Evolutionary conservation across 2,113 vertebrate species (phyloP), one percentile per base, ranked within the genome.

Genomic region (Balaeniceps rex): DNA sequence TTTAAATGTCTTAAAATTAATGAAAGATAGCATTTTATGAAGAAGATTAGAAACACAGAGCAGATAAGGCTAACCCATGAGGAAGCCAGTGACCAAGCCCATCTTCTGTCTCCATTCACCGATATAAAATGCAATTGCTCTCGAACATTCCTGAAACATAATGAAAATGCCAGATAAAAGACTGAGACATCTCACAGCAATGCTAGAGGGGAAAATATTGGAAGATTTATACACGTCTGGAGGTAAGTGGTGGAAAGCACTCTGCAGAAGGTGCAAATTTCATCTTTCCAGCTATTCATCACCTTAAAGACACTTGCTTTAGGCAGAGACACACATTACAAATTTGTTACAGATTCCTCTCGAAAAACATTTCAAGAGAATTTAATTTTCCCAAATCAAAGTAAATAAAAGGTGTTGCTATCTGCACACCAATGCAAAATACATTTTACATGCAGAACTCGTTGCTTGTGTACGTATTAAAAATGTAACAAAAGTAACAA

Each of bases 271-370:
- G 95, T 93, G 95, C 93, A 94, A 94, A 88, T 88, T 91, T 96
- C 85, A 93, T 96, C 95, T 96, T 80, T 47, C 68, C 63, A 65
- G 88, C 91, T 60, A 96, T 97, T 96, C 77, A 97, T 97, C 97
- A 97, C 94, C 91, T 91, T 96, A 88, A 92, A 96, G 92, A 97
- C 93, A 71, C 92, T 96, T 96, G 95, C 96, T 96, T 57, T 75
- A 65, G 93, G 94, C 91, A 97, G 63, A 93, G 76, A 95, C 42
- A 65, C 66, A 87, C 28, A 83, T 44, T 86, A 96, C 90, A 91
- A 90, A 93, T 89, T 90, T 93, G 83, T 94, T 71, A 94, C 80
- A 10, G 19, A 88, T 79, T 85, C 88, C 58, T 93, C 77, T 63
- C 44, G 60, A 66, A 97, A 93, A 93, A 52, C 8, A 36, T 28